Base-by-base conservation (phyloP, 2,888 invertebrate genomes). In the Ophion obscuratus region DNA sequence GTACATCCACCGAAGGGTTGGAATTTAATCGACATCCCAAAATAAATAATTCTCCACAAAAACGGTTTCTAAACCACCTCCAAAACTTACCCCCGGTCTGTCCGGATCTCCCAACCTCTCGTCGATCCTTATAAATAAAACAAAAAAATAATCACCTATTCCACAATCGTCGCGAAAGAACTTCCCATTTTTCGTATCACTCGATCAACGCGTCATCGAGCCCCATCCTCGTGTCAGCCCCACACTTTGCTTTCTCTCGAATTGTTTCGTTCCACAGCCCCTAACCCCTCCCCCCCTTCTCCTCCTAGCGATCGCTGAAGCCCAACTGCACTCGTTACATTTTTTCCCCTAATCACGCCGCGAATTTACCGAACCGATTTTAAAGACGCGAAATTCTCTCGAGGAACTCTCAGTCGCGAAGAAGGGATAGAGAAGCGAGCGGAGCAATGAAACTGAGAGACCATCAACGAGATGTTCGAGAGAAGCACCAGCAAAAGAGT, bases 301-400 rank as follows among this genome's bases (percentile, higher is more conserved):
- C 68, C 57, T 2, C 40, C 3, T 31, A 31, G 3, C 20, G 24
- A 66, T 10, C 53, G 47, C 31, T 10, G 7, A 2, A 61, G 4
- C 2, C 24, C 20, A n/a, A 24, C 20, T 40, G 27, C 17, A 24
- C 57, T 75, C 2, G 17, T 2, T 44, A 40, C 20, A 47, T 62
- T 75, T 68, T 20, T 17, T 67, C 20, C 53, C 24, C 61, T 53
- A 24, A n/a, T 47, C 64, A 27, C 53, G 14, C 67, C 74, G 24
- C 64, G 53, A 74, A 24, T 27, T 79, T 70, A 27, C 59, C 70
- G 79, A 40, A 66, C 59, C 75, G 81, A 74, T 75, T 75, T 80
- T 62, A 83, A 85, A 85, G 76, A 83, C 85, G 83, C 75, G 76
- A 83, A 83, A 86, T 80, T 83, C 71, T 73, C 67, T 61, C 62